These are phyloP conservation scores for Pygoscelis adeliae DNA, from an alignment of 2,113 vertebrate genomes.

Conservation along the genomic window DNA sequence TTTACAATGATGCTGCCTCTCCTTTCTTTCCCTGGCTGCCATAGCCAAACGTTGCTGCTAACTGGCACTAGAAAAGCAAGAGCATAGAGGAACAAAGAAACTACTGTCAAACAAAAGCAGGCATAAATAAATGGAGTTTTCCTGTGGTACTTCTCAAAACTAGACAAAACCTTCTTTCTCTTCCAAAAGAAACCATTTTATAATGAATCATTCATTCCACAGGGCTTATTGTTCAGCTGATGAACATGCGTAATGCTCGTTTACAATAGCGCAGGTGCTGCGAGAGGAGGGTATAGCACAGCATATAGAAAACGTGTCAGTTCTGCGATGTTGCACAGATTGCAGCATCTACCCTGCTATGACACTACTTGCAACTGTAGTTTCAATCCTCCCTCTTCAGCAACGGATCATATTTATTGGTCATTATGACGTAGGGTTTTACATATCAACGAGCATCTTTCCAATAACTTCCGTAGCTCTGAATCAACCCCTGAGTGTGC, in stretches of 20 bases:
- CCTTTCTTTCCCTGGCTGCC: not conserved
- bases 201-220: conserved; percentile 51
- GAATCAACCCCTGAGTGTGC: not conserved
- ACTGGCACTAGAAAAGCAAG: conserved; percentile 48
- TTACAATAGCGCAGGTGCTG: conserved; percentile 21
- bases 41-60: conserved; percentile 46
- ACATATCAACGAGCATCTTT: not conserved
- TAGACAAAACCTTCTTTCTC: conserved; percentile 61
- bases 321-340: not conserved
- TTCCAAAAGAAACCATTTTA: conserved; percentile 44
- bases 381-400: conserved; percentile 1
- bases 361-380: not conserved
- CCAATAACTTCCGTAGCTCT: not conserved
- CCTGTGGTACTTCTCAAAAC: conserved; percentile 47
- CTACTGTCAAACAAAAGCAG: conserved; percentile 60
- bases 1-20: conserved; percentile 46
- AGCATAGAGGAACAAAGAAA: conserved; percentile 62
- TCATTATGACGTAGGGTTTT: conserved; percentile 14
- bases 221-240: conserved; percentile 36
- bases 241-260: not conserved
- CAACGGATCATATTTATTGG: conserved; percentile 18
- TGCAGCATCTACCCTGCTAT: not conserved
- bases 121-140: conserved; percentile 65
- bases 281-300: not conserved
- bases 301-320: not conserved